phyloP scores from a whole-genome alignment of 2,888 invertebrate species.

The Calephelis perditalis region DNA sequence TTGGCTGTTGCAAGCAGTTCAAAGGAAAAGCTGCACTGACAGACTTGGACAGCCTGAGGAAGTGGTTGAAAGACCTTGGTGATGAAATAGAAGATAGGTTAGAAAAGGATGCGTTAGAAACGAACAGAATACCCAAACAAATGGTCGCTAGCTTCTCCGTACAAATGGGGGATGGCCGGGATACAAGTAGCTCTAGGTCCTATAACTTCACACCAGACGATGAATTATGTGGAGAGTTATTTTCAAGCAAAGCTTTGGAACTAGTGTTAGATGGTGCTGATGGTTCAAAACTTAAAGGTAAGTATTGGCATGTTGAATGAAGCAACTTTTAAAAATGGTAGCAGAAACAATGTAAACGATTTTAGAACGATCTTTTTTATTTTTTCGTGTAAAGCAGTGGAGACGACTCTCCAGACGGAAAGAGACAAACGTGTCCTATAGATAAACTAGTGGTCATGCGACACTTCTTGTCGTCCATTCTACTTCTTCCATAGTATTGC shows the following conservation, averaged over 20 bases:
- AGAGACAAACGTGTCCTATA: too few relatives aligned
- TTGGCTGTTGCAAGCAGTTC: conserved; percentile 97
- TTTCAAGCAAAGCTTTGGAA: conserved; percentile 82
- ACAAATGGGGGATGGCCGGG: conserved; percentile 72
- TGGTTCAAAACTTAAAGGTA: conserved; percentile 55
- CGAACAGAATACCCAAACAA: conserved; percentile 87
- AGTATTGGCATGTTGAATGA: not conserved
- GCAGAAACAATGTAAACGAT: too few relatives aligned
- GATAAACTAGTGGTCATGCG: too few relatives aligned
- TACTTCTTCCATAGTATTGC: too few relatives aligned
- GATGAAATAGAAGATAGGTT: conserved; percentile 91
- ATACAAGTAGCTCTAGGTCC: conserved; percentile 63
- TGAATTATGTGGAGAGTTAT: conserved; percentile 81
- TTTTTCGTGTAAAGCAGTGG: too few relatives aligned
- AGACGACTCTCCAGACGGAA: too few relatives aligned
- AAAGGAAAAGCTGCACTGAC: conserved; percentile 86
- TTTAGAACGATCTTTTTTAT: too few relatives aligned
- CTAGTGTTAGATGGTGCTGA: conserved; percentile 81
- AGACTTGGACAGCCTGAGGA: conserved; percentile 81
- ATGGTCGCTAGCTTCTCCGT: conserved; percentile 86
- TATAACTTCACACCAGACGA: conserved; percentile 73
- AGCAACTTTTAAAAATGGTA: too few relatives aligned
- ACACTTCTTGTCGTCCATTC: too few relatives aligned
- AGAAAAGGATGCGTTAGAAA: conserved; percentile 87
- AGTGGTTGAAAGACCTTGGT: conserved; percentile 90